These are phyloP conservation scores for Automeris io DNA, from an alignment of 2,888 invertebrate genomes.

Conservation along the genomic window DNA sequence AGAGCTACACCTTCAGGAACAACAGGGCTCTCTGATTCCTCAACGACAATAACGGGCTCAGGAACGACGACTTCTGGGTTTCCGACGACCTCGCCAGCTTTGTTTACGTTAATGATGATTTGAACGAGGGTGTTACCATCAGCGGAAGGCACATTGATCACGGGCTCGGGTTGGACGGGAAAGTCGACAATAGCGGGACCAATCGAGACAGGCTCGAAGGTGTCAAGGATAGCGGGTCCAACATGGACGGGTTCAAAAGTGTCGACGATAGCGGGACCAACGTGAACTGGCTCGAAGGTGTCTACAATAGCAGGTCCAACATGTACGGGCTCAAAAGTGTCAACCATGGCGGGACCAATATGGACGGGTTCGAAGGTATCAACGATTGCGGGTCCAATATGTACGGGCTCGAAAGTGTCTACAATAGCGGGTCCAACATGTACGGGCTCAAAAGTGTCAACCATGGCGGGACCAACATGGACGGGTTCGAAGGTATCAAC, in stretches of 20 bases:
- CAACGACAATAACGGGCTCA: conserved; percentile 15
- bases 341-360: conserved; percentile 7
- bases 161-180: conserved; percentile 16
- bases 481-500: conserved; percentile 10
- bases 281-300: conserved; percentile 11
- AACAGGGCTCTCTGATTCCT: conserved; percentile 11
- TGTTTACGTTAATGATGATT: conserved; percentile 35
- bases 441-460: conserved; percentile 10
- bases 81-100: conserved; percentile 11
- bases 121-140: conserved; percentile 26
- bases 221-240: conserved; percentile 15
- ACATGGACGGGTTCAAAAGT: conserved; percentile 12
- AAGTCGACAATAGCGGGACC: conserved; percentile 16
- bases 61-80: conserved; percentile 13
- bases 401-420: conserved; percentile 9
- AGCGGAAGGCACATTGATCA: conserved; percentile 26
- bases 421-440: conserved; percentile 17
- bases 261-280: conserved; percentile 8
- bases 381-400: conserved; percentile 7
- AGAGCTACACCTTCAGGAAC: conserved; percentile 11
- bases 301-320: conserved; percentile 8
- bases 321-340: conserved; percentile 11
- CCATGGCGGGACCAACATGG: conserved; percentile 16
- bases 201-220: conserved; percentile 10
- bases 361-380: conserved; percentile 12